These are phyloP conservation scores for Balaenoptera acutorostrata DNA, from an alignment of 2,113 vertebrate species.

Conservation along the genomic window DNA sequence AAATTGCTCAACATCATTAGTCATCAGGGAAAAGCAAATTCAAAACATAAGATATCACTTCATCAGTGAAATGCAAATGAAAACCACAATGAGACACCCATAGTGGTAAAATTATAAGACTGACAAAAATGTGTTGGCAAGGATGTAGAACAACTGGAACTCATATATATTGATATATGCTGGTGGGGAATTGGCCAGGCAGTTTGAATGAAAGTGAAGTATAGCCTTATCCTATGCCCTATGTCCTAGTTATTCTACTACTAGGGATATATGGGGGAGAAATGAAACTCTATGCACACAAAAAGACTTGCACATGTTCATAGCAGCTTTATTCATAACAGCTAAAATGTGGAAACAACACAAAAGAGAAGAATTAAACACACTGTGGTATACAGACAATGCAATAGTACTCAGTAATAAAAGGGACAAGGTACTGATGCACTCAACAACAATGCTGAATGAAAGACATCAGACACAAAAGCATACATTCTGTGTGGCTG, in stretches of 20 bases:
- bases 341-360: not conserved
- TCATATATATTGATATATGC: not conserved
- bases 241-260: not conserved
- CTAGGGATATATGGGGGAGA: not conserved
- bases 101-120: not conserved
- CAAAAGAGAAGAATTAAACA: not conserved
- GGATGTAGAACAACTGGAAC: not conserved
- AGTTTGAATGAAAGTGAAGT: not conserved
- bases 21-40: not conserved
- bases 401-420: not conserved
- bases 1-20: not conserved
- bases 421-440: not conserved
- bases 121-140: not conserved
- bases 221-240: not conserved
- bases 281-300: not conserved
- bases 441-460: too few relatives aligned
- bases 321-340: not conserved
- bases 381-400: not conserved
- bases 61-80: not conserved
- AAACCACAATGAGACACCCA: not conserved
- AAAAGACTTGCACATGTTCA: not conserved
- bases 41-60: not conserved
- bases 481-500: rapidly evolving
- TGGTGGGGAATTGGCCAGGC: not conserved
- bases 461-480: not conserved